Evolutionary conservation across 2,797 vertebrate genomes (phyloP).

Genomic region (Phyllotis vaccarum): DNA sequence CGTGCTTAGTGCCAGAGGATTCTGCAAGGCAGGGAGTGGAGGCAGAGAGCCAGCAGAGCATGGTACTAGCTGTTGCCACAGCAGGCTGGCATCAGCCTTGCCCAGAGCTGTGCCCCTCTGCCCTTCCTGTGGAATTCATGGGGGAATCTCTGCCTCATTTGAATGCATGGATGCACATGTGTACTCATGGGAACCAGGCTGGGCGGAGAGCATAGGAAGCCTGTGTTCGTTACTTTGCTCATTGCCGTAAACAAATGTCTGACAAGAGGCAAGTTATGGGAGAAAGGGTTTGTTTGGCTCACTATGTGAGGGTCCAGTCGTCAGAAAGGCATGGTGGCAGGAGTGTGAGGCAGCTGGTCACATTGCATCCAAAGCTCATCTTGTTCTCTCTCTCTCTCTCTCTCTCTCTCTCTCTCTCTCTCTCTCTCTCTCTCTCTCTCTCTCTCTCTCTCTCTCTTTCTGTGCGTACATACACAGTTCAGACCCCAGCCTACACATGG

Average conservation of each 20-base stretch:
- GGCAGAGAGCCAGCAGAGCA: background rate
- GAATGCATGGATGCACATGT: rapidly evolving
- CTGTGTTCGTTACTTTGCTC: background rate
- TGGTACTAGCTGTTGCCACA: too few relatives aligned
- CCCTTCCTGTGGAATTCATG: too few relatives aligned
- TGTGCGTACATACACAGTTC: background rate
- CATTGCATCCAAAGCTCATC: background rate
- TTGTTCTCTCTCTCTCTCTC: background rate
- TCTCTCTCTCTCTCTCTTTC: background rate
- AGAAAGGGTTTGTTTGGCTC: background rate
- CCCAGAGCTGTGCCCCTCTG: rapidly evolving
- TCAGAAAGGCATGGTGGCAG: background rate
- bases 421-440: background rate
- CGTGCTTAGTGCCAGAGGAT: background rate
- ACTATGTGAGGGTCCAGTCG: background rate
- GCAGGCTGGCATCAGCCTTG: rapidly evolving
- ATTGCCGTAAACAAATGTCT: background rate
- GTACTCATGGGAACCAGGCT: rapidly evolving
- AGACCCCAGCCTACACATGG: background rate
- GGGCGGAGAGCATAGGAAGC: rapidly evolving
- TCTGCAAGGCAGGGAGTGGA: background rate
- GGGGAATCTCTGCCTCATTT: background rate
- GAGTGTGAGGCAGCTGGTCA: background rate
- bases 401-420: background rate
- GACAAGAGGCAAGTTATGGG: background rate